These are phyloP conservation scores for Shinisaurus crocodilurus DNA, from an alignment of 2,113 vertebrate species.

Conservation along the genomic window DNA sequence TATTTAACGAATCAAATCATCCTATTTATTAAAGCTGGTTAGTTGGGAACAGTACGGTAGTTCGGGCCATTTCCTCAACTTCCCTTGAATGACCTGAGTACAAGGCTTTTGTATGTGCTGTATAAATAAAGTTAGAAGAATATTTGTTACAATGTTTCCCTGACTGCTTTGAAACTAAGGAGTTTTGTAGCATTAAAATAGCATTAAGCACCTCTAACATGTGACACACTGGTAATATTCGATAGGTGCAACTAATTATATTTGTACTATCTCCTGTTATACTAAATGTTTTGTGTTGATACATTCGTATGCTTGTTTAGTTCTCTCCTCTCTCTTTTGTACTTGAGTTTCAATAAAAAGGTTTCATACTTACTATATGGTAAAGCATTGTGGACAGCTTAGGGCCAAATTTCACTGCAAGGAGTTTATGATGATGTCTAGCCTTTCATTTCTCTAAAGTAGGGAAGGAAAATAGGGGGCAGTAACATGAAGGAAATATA, in stretches of 20 bases:
- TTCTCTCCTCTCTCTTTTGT: slow-evolving; percentile 4
- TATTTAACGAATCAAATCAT: slow-evolving; percentile 34
- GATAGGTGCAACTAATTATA: not conserved
- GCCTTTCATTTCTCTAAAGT: not conserved
- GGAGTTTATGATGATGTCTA: not conserved
- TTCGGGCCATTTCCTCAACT: slow-evolving; percentile 16
- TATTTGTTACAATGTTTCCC: slow-evolving; percentile 43
- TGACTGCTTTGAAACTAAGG: slow-evolving; percentile 21
- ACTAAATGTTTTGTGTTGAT: not conserved
- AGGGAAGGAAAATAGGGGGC: not conserved
- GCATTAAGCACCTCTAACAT: slow-evolving; percentile 30
- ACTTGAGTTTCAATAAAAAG: slow-evolving; percentile 21
- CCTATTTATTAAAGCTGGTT: slow-evolving; percentile 17
- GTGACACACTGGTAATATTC: slow-evolving; percentile 38
- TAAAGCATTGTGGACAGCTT: not conserved
- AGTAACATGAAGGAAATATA: not conserved
- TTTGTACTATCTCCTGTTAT: slow-evolving; percentile 3
- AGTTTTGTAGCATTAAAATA: slow-evolving; percentile 29
- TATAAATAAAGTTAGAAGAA: slow-evolving; percentile 40
- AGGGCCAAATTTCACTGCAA: not conserved
- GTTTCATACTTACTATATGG: not conserved
- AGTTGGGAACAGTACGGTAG: slow-evolving; percentile 17
- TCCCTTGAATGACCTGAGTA: slow-evolving; percentile 2
- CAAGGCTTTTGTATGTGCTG: slow-evolving; percentile 50
- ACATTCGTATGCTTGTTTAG: slow-evolving; percentile 24